Conservation (phyloP, 2,113 vertebrate species). For the Nestor notabilis region DNA sequence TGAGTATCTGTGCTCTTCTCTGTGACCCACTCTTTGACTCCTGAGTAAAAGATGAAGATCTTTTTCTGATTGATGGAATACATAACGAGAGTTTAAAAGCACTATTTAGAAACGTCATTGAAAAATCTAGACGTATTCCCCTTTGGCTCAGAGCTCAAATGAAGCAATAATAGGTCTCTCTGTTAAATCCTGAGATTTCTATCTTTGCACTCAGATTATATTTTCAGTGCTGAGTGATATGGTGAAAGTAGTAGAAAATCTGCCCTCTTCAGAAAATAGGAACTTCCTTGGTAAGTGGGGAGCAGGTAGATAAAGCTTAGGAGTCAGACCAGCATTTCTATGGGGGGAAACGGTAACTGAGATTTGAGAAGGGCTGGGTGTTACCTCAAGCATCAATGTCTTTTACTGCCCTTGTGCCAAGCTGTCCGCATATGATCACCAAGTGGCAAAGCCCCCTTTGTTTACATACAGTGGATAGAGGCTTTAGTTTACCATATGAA, state of each 20-base stretch:
- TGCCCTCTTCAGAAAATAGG: not conserved
- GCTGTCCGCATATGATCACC: not conserved
- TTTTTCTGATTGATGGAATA: not conserved
- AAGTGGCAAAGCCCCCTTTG: not conserved
- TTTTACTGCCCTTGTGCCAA: not conserved
- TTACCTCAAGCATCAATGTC: not conserved
- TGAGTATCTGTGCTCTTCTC: not conserved
- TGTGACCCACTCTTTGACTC: not conserved
- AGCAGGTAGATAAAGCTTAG: not conserved
- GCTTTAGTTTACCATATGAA: not conserved
- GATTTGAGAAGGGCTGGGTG: not conserved
- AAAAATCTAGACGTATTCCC: not conserved
- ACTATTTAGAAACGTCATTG: not conserved
- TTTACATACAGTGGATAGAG: not conserved
- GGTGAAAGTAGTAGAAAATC: not conserved
- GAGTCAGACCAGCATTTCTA: not conserved
- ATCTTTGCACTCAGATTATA: not conserved
- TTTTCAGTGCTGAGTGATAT: not conserved
- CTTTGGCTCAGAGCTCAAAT: not conserved
- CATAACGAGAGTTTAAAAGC: not conserved
- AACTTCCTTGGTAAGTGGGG: not conserved
- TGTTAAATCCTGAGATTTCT: not conserved
- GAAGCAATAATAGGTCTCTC: not conserved
- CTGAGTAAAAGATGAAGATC: not conserved
- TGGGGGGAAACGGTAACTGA: not conserved